phyloP scores from a whole-genome alignment of 64 coral and sea anemone genomes.

The Pocillopora damicornis region DNA sequence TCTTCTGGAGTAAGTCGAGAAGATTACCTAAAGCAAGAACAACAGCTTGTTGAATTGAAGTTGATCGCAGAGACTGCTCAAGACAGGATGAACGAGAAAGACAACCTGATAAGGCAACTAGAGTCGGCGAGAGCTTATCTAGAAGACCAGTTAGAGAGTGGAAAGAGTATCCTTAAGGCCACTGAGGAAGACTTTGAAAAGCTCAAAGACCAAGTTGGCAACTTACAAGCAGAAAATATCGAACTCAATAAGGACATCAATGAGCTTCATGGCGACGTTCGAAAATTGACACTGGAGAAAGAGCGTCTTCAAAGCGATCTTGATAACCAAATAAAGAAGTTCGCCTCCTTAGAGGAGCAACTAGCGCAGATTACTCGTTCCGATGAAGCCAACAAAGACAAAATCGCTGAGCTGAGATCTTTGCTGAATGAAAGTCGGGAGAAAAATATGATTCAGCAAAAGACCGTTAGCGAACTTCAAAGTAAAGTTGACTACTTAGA shows the following conservation, averaged over 20 bases:
- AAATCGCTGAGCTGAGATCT: conserved; percentile 68
- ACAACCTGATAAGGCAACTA: conserved; percentile 76
- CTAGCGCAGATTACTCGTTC: conserved; percentile 41
- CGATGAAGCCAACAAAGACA: conserved; percentile 60
- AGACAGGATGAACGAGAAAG: conserved; percentile 88
- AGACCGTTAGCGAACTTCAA: conserved; percentile 68
- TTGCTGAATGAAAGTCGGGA: conserved; percentile 58
- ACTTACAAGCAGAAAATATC: conserved; percentile 69
- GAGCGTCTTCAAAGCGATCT: conserved; percentile 68
- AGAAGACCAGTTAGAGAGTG: conserved; percentile 68
- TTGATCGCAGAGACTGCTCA: conserved; percentile 72
- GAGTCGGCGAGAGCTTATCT: conserved; percentile 63
- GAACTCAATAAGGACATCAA: conserved; percentile 66
- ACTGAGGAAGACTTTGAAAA: conserved; percentile 64
- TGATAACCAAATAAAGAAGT: conserved; percentile 57
- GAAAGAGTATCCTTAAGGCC: conserved; percentile 44
- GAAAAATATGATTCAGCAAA: conserved; percentile 54
- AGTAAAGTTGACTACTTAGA: conserved; percentile 57
- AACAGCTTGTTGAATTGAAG: conserved; percentile 74
- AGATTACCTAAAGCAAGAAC: conserved; percentile 64
- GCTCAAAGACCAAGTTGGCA: conserved; percentile 62
- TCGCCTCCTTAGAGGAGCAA: conserved; percentile 63
- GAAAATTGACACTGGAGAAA: conserved; percentile 51
- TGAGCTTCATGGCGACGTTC: conserved; percentile 53
- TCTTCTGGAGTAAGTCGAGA: conserved; percentile 58